Percentiles rank a stretch among this genome's conserved stretches.
Evolutionary conservation across 2,797 vertebrate species (phyloP).

Genomic region (Chelonia mydas): DNA sequence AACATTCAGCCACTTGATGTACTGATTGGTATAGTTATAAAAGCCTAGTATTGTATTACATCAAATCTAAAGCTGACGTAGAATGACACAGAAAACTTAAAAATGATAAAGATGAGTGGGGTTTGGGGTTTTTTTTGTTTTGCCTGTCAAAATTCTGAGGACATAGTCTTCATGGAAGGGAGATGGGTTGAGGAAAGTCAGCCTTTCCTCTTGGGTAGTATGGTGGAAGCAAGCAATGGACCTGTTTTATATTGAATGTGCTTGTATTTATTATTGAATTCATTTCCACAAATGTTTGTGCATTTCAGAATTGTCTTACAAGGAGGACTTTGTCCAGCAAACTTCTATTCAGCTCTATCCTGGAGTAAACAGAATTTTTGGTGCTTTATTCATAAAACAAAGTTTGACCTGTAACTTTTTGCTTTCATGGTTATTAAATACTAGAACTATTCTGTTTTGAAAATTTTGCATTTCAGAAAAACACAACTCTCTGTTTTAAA

Average conservation of each 20-base stretch:
- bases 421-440: conserved; percentile 12
- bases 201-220: conserved; percentile 53
- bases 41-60: conserved; percentile 26
- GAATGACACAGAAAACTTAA: conserved; percentile 41
- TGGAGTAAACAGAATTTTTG: not conserved
- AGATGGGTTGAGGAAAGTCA: conserved; percentile 27
- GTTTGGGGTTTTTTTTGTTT: not conserved
- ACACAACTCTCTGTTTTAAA: not conserved
- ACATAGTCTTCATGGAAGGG: conserved; percentile 39
- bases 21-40: conserved; percentile 59
- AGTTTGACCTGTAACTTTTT: conserved; percentile 7
- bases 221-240: conserved; percentile 5
- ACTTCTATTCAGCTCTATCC: not conserved
- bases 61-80: conserved; percentile 58
- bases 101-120: conserved; percentile 33
- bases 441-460: not conserved
- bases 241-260: not conserved
- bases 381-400: conserved; percentile 40
- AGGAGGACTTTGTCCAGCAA: not conserved
- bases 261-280: not conserved
- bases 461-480: not conserved
- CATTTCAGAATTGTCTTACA: conserved; percentile 37
- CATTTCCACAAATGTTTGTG: conserved; percentile 11
- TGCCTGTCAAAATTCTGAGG: not conserved
- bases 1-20: conserved; percentile 45